A percentile compares a stretch with the other conserved stretches of the same genome.
Conservation (phyloP, 2,888 invertebrate genomes). For the Resseliella maxima region DNA sequence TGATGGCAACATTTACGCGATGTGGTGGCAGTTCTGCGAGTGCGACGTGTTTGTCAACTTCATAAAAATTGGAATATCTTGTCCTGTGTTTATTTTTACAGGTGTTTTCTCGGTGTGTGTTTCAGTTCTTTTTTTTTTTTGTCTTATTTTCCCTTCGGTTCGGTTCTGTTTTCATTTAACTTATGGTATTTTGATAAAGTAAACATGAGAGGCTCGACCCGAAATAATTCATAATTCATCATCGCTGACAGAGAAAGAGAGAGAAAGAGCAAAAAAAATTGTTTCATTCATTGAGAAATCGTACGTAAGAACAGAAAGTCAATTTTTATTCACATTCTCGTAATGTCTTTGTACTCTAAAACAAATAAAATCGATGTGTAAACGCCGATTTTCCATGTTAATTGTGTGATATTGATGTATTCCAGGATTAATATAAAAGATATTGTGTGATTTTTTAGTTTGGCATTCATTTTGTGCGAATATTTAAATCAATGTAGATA, state of each 20-base stretch:
- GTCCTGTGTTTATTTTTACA: constrained; percentile 10
- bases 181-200: not conserved
- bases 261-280: too few species aligned
- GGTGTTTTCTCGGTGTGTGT: constrained; percentile 1
- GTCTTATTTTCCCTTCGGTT: not conserved
- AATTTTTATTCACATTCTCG: not conserved
- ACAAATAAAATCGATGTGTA: constrained; percentile 2
- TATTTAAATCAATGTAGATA: too few species aligned
- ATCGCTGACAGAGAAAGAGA: too few species aligned
- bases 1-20: constrained; percentile 46
- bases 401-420: not conserved
- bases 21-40: constrained; percentile 54
- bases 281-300: not conserved
- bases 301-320: too few species aligned
- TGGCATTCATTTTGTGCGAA: too few species aligned
- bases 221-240: not conserved
- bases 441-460: not conserved
- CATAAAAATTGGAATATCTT: constrained; percentile 28
- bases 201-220: not conserved
- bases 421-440: not conserved
- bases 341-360: constrained; percentile 5
- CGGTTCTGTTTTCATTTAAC: constrained; percentile 15
- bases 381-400: not conserved
- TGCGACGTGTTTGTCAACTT: constrained; percentile 55
- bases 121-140: not conserved